phyloP scores from a whole-genome alignment of 1,140 invertebrate species.

The Microplitis mediator region DNA sequence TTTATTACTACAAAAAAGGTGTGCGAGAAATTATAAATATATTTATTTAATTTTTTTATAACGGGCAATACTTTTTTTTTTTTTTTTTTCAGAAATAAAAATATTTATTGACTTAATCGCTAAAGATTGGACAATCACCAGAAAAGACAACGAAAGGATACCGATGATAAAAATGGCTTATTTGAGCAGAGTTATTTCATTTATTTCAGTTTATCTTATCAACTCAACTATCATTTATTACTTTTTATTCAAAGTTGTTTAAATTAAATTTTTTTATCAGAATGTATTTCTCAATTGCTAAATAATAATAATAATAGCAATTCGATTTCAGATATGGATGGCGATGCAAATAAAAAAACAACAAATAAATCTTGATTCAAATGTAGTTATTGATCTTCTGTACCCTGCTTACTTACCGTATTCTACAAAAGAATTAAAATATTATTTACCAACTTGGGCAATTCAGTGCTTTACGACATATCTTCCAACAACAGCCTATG shows the following conservation, averaged over 20 bases:
- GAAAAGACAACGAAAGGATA: not conserved
- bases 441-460: conserved; percentile 27
- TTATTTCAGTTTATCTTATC: conserved; percentile 15
- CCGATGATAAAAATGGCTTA: conserved; percentile 23
- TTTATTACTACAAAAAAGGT: conserved; percentile 24
- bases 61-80: not conserved
- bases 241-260: conserved; percentile 14
- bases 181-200: conserved; percentile 22
- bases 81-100: conserved; percentile 11
- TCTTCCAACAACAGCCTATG: conserved; percentile 28
- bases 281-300: not conserved
- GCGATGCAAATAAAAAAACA: not conserved
- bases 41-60: not conserved
- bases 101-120: conserved; percentile 8
- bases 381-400: conserved; percentile 17
- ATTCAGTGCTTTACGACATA: conserved; percentile 32
- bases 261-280: not conserved
- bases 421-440: not conserved
- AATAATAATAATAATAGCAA: not conserved
- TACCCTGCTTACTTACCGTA: conserved; percentile 39
- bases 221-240: conserved; percentile 14
- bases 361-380: conserved; percentile 1
- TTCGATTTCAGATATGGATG: conserved; percentile 1
- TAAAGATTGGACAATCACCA: conserved; percentile 15
- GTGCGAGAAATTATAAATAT: not conserved